These are phyloP conservation scores for Zoroaster sp. DNA, from an alignment of 53 echinoderm and acorn worm genomes.

Conservation along the genomic window DNA sequence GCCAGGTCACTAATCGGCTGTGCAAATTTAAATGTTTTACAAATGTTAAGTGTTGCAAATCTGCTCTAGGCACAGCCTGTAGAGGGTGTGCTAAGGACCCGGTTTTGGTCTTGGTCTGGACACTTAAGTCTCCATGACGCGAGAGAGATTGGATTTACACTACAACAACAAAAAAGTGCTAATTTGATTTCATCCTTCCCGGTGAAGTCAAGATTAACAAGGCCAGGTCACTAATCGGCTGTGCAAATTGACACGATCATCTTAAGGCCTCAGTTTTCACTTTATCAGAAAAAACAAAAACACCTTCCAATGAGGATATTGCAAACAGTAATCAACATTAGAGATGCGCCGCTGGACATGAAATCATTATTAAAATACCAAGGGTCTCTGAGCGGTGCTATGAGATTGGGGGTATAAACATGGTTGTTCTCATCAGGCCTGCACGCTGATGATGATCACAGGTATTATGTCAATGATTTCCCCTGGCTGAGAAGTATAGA, in stretches of 20 bases:
- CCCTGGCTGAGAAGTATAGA: neutral
- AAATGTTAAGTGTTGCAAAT: too few species aligned
- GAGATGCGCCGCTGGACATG: neutral
- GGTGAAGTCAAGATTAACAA: too few species aligned
- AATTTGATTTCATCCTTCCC: too few species aligned
- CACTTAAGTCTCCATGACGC: too few species aligned
- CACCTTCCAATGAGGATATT: neutral
- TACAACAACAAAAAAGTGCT: too few species aligned
- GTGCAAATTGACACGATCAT: neutral
- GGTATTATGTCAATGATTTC: neutral
- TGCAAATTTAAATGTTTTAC: too few species aligned
- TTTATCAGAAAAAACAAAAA: neutral
- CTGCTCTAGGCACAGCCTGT: too few species aligned
- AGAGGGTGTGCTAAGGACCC: too few species aligned
- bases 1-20: neutral
- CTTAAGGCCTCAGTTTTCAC: neutral
- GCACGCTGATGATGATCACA: neutral
- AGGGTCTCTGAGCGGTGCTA: neutral
- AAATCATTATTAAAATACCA: neutral
- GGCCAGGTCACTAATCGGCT: neutral
- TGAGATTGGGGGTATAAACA: too few species aligned
- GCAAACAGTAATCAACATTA: neutral
- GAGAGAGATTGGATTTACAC: too few species aligned
- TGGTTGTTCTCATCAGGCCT: too few species aligned
- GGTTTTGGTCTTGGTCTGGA: too few species aligned